Base-by-base conservation (phyloP, 1,140 invertebrate genomes). In the Penaeus indicus region DNA sequence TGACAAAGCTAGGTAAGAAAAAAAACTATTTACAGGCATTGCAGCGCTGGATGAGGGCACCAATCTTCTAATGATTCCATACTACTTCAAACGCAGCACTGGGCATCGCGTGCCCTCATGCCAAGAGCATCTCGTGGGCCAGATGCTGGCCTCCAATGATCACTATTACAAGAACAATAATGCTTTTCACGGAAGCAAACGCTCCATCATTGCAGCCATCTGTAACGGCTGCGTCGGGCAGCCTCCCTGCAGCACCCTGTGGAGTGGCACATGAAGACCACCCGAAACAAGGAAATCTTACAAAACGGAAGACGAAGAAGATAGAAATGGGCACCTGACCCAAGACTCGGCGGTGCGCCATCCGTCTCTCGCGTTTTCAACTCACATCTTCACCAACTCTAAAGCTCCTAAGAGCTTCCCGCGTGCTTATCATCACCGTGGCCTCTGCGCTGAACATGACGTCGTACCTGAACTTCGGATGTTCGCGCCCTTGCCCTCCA, bases 151-250 rank as follows among this genome's bases (percentile, higher is more conserved):
- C 86, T 72, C 86, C 86, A 0, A 1, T 83, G 21, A 61, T 75
- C 60, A 75, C 27, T 8, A 21, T 61, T 88, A 18, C 86, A 88
- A 54, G 86, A 88, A 2, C 38, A 77, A n/a, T 88, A 77, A 32
- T 82, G 69, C 25, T 83, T 78, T n/a, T 62, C 61, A n/a, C 19
- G 86, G 86, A 38, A 82, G 81, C 8, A n/a, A n/a, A 84, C 86
- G n/a, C 54, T 88, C n/a, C 19, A 84, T 88, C 60, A 18, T 88
- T 10, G 75, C 54, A 19, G 86, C 27, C 67, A 22, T 88, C 32
- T 88, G 81, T 61, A 77, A 88, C 61, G 21, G 69, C 42, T 88
- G 81, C 60, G 69, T 84, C n/a, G 86, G n/a, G 86, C 86, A 7
- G 25, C 61, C 32, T 22, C 67, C 62, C 84, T 88, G 13, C n/a